Evolutionary conservation across 1,140 invertebrate genomes (phyloP), one percentile per base, ranked within the genome.

Genomic region (Leucophenga varia): DNA sequence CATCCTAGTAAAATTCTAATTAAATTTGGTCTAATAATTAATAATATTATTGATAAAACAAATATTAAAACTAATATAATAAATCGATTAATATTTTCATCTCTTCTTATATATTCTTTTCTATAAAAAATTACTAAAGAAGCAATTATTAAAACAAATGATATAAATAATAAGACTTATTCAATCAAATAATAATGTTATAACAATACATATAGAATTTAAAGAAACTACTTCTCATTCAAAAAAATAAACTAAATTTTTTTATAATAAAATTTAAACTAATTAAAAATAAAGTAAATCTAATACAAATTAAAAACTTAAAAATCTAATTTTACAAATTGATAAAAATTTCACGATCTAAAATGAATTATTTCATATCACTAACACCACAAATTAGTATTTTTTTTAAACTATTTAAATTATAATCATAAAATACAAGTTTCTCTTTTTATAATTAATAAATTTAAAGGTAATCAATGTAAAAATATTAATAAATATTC

Each of bases 1-100:
- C 83, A 84, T 0, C 83, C 82, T 67, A 85, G 77, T 64, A 85
- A 77, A 80, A 86, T 82, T 61, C 76, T 79, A 78, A 84, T 75
- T 70, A 85, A 72, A 81, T 72, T n/a, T n/a, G n/a, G n/a, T n/a
- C n/a, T n/a, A n/a, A n/a, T n/a, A n/a, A n/a, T n/a, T n/a, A n/a
- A n/a, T n/a, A n/a, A n/a, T n/a, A n/a, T n/a, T n/a, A n/a, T n/a
- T n/a, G n/a, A n/a, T n/a, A n/a, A n/a, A n/a, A n/a, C n/a, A n/a
- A n/a, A n/a, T n/a, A n/a, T n/a, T n/a, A n/a, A n/a, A n/a, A n/a
- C n/a, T n/a, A n/a, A n/a, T n/a, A n/a, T n/a, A n/a, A n/a, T n/a
- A n/a, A n/a, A n/a, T n/a, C n/a, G n/a, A n/a, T n/a, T n/a, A 43
- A 43, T 49, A 36, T 41, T 41, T 19, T 20, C 16, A 48, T 48